These are phyloP conservation scores for Carterocephalus palaemon DNA, from an alignment of 2,888 invertebrate species.

Conservation along the genomic window DNA sequence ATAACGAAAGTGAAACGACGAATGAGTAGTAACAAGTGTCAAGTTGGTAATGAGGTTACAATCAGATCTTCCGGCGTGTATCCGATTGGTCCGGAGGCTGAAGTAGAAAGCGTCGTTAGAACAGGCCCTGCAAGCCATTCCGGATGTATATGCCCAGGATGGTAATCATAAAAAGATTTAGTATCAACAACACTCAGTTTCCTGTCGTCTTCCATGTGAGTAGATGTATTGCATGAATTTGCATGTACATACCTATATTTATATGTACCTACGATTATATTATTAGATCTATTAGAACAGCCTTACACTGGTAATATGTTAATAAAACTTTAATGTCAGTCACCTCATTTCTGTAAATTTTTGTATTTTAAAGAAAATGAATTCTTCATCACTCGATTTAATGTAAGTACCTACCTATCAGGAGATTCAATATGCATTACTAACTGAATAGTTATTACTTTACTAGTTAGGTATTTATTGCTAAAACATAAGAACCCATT, in stretches of 20 bases:
- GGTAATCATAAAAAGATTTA: constrained; percentile 45
- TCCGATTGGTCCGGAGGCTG: constrained; percentile 38
- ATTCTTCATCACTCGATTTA: too few species aligned
- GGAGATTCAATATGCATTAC: too few species aligned
- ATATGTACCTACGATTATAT: background rate
- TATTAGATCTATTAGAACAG: background rate
- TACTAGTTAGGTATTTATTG: too few species aligned
- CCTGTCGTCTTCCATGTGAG: constrained; percentile 21
- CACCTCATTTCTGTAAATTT: too few species aligned
- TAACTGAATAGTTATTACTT: too few species aligned
- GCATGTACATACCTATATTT: background rate
- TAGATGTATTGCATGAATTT: background rate
- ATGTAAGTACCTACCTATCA: too few species aligned
- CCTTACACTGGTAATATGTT: too few species aligned
- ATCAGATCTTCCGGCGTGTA: constrained; percentile 59
- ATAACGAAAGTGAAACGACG: constrained; percentile 49
- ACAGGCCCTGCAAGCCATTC: constrained; percentile 48
- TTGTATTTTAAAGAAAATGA: too few species aligned
- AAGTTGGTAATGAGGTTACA: constrained; percentile 57
- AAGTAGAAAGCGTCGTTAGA: constrained; percentile 50
- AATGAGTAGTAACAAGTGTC: constrained; percentile 42
- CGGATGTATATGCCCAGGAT: constrained; percentile 60
- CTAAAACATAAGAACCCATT: constrained; percentile 1
- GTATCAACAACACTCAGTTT: constrained; percentile 44
- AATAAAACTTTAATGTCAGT: too few species aligned